A percentile compares a stretch with the other conserved stretches of the same genome.
These are phyloP conservation scores for Agrypnia vestita DNA, from an alignment of 1,140 invertebrate species.

Conservation along the genomic window DNA sequence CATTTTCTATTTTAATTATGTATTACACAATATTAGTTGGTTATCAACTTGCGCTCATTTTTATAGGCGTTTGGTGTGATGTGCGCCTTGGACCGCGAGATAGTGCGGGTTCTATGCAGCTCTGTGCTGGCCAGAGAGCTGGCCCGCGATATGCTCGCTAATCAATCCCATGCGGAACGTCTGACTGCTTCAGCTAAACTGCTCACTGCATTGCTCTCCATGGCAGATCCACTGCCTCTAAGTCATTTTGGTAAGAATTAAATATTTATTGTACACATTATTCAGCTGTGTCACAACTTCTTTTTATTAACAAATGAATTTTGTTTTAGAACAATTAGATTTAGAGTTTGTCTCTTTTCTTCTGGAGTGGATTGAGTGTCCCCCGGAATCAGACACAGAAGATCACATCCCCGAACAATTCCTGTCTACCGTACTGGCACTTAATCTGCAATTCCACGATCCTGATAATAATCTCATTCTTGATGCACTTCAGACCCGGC, in stretches of 20 bases:
- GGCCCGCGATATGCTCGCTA: conserved; percentile 84
- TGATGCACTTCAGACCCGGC: conserved; percentile 80
- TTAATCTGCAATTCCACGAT: conserved; percentile 88
- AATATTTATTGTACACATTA: neutral
- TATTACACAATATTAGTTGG: neutral
- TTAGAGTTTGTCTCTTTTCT: conserved; percentile 85
- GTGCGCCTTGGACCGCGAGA: conserved; percentile 86
- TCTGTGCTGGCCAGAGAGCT: conserved; percentile 92
- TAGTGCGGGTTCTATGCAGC: conserved; percentile 86
- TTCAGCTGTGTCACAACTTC: neutral
- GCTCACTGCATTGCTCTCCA: conserved; percentile 89
- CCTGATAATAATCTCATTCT: conserved; percentile 83
- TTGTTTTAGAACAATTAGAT: conserved; percentile 83
- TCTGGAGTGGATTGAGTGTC: conserved; percentile 86
- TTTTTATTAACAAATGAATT: neutral
- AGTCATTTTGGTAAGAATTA: conserved; percentile 80
- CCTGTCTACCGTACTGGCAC: conserved; percentile 87
- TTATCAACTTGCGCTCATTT: neutral
- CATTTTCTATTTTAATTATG: too few relatives aligned
- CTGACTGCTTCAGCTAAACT: conserved; percentile 84
- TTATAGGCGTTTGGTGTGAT: conserved; percentile 86
- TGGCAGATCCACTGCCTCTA: conserved; percentile 89
- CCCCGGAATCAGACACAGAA: conserved; percentile 82
- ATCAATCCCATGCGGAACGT: conserved; percentile 80
- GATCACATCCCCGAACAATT: conserved; percentile 88